Percentiles rank a stretch among this genome's conserved stretches.
Evolutionary conservation across 2,797 vertebrate species (phyloP).

Genomic region (Aplochiton taeniatus): DNA sequence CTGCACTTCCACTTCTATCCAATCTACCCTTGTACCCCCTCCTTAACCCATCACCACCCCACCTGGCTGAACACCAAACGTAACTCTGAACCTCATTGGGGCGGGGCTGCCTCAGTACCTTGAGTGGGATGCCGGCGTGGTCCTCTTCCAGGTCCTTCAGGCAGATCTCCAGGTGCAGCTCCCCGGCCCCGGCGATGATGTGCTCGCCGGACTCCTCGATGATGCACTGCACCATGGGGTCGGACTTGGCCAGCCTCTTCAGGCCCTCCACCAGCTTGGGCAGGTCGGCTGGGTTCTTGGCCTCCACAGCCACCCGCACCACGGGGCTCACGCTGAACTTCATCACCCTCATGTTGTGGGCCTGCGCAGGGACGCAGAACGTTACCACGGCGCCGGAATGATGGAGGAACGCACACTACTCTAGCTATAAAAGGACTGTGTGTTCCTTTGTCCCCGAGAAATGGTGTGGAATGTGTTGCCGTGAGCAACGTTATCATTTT

Average conservation of each 20-base stretch:
- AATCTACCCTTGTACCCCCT: too few relatives aligned
- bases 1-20: too few relatives aligned
- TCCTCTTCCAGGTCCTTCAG: slow-evolving; percentile 89
- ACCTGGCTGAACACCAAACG: too few relatives aligned
- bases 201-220: slow-evolving; percentile 89
- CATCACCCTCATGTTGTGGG: slow-evolving; percentile 89
- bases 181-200: slow-evolving; percentile 85
- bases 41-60: too few relatives aligned
- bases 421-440: too few relatives aligned
- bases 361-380: slow-evolving; percentile 1
- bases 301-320: slow-evolving; percentile 84
- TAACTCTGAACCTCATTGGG: too few relatives aligned
- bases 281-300: slow-evolving; percentile 86
- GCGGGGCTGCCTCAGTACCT: slow-evolving; percentile 69
- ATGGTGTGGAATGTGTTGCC: too few relatives aligned
- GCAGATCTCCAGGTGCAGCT: slow-evolving; percentile 87
- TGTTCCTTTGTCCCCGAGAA: too few relatives aligned
- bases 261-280: slow-evolving; percentile 87
- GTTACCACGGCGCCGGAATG: neutral
- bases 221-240: slow-evolving; percentile 91
- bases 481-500: too few relatives aligned
- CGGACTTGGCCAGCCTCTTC: slow-evolving; percentile 85
- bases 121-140: slow-evolving; percentile 86
- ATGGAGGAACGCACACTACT: too few relatives aligned
- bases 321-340: slow-evolving; percentile 88